Conservation (phyloP, 1,140 invertebrate genomes). For the Arion vulgaris region DNA sequence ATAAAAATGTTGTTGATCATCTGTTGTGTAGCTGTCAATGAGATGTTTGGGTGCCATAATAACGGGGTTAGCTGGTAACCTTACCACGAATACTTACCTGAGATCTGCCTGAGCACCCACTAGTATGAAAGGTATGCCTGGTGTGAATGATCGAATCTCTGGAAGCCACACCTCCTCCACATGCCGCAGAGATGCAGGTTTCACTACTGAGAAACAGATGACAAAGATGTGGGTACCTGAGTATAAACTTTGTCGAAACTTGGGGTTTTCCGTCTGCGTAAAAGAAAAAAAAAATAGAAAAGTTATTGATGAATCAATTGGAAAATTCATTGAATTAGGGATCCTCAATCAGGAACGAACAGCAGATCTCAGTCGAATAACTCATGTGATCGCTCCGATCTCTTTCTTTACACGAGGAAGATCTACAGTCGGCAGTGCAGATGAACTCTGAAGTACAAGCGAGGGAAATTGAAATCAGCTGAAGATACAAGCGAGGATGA, state of each 20-base stretch:
- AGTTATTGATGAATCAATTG: neutral
- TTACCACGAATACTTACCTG: slow-evolving; percentile 43
- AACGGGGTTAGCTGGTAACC: too few species aligned
- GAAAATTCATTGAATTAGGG: neutral
- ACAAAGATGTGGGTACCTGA: slow-evolving; percentile 59
- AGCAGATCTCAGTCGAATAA: neutral
- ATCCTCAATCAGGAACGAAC: neutral
- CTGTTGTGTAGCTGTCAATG: too few species aligned
- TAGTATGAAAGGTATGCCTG: slow-evolving; percentile 55
- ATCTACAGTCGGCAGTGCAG: neutral
- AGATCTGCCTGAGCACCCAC: slow-evolving; percentile 63
- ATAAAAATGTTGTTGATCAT: too few species aligned
- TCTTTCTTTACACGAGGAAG: too few species aligned
- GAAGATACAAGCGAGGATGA: too few species aligned
- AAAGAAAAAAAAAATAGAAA: neutral
- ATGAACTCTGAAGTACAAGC: neutral
- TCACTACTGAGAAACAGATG: slow-evolving; percentile 61
- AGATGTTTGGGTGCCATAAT: too few species aligned
- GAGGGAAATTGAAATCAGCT: neutral
- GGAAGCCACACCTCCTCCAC: slow-evolving; percentile 60
- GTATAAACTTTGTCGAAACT: slow-evolving; percentile 44
- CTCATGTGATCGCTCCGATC: too few species aligned
- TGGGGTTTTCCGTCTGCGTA: slow-evolving; percentile 45
- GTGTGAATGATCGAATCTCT: slow-evolving; percentile 49
- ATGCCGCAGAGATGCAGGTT: slow-evolving; percentile 56